Evolutionary conservation across 1,140 invertebrate genomes (phyloP).

Genomic region (Zaprionus kolodkinae): DNA sequence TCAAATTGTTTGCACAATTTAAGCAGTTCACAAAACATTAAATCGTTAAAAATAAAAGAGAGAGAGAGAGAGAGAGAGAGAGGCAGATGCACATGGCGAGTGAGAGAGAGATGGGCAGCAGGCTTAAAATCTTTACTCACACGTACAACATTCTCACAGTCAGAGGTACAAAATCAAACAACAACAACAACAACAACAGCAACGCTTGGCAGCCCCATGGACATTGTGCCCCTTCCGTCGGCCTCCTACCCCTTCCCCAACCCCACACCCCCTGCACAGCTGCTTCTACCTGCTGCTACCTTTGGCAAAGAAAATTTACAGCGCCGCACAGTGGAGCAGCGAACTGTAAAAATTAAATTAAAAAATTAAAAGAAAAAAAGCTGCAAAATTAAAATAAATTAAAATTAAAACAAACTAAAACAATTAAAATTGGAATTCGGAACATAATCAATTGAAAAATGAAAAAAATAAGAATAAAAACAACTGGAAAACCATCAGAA

Average conservation of each 20-base stretch:
- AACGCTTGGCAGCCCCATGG: slow-evolving; percentile 13
- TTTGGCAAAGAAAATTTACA: slow-evolving; percentile 70
- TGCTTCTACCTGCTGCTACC: slow-evolving; percentile 28
- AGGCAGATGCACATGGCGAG: background rate
- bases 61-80: slow-evolving; percentile 22
- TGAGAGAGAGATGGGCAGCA: slow-evolving; percentile 17
- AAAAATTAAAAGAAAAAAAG: background rate
- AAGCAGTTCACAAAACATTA: slow-evolving; percentile 81
- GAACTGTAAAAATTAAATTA: background rate
- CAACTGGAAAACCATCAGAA: too few species aligned
- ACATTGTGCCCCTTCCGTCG: slow-evolving; percentile 12
- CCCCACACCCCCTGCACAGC: background rate
- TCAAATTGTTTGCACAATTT: slow-evolving; percentile 82
- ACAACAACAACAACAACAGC: slow-evolving; percentile 15
- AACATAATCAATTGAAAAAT: too few species aligned
- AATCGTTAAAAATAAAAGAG: slow-evolving; percentile 72
- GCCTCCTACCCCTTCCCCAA: background rate
- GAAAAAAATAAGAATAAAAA: too few species aligned
- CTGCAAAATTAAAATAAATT: background rate
- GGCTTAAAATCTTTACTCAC: slow-evolving; percentile 44
- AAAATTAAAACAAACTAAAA: too few species aligned
- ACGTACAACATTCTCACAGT: slow-evolving; percentile 63
- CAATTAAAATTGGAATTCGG: too few species aligned
- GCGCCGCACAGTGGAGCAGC: slow-evolving; percentile 28
- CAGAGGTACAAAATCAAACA: slow-evolving; percentile 46